Evolutionary conservation across 2,888 invertebrate species (phyloP).

Genomic region (Plutella xylostella): DNA sequence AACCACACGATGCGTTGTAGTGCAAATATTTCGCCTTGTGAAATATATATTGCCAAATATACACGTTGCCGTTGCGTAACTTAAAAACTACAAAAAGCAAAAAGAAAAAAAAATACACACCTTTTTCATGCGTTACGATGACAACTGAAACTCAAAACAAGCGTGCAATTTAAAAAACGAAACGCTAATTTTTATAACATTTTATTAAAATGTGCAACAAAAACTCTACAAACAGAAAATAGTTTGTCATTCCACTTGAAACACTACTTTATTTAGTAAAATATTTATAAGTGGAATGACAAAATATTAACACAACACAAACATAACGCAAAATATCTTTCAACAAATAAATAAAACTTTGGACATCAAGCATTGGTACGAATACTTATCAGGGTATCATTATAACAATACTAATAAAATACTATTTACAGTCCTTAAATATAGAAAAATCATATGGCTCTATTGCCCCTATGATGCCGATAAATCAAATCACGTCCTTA

Average conservation of each 20-base stretch:
- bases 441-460: too few species aligned
- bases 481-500: too few species aligned
- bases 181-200: constrained; percentile 17
- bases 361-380: background rate
- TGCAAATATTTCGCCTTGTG: too few species aligned
- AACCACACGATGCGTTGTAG: too few species aligned
- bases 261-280: background rate
- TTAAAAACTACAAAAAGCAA: constrained; percentile 12
- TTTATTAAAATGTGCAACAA: constrained; percentile 13
- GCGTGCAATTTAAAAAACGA: background rate
- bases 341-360: background rate
- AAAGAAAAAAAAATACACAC: constrained; percentile 23
- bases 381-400: too few species aligned
- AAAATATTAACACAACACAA: too few species aligned
- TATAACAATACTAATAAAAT: too few species aligned
- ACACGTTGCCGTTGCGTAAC: background rate
- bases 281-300: too few species aligned
- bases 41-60: too few species aligned
- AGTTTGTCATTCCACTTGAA: background rate
- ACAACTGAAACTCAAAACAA: background rate
- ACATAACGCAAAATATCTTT: background rate
- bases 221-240: background rate
- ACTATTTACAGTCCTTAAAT: too few species aligned
- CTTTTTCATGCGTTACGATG: background rate
- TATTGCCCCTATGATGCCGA: too few species aligned